Percentiles rank a stretch among this genome's conserved stretches.
Conservation (phyloP, 2,888 invertebrate genomes). For the Drosophila mayaguana region DNA sequence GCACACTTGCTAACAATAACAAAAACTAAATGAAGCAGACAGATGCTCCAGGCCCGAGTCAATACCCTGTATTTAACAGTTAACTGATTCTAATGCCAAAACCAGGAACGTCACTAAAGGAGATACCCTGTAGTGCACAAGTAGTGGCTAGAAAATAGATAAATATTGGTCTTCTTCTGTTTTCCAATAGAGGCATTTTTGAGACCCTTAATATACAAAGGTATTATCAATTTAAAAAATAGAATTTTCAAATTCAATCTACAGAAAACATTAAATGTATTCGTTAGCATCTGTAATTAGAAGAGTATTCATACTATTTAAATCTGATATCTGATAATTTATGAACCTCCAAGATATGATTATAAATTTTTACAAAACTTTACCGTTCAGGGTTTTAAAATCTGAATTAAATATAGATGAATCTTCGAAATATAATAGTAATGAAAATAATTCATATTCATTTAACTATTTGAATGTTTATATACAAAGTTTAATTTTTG, state of each 20-base stretch:
- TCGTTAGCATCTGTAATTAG: not conserved
- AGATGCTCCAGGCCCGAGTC: not conserved
- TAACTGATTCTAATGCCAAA: too few species aligned
- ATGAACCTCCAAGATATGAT: too few species aligned
- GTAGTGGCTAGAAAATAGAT: too few species aligned
- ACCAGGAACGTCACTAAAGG: too few species aligned
- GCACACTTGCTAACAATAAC: constrained; percentile 36
- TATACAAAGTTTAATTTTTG: not conserved
- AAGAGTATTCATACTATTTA: not conserved
- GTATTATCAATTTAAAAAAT: too few species aligned
- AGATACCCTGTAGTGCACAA: not conserved
- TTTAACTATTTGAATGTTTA: not conserved
- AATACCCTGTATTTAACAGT: not conserved
- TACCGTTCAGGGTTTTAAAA: too few species aligned
- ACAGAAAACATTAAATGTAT: not conserved
- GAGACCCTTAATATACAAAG: not conserved
- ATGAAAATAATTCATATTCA: not conserved
- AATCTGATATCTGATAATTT: not conserved
- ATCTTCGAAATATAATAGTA: not conserved
- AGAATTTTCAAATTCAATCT: too few species aligned
- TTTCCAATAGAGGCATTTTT: not conserved
- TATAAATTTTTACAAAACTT: too few species aligned
- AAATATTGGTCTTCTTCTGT: too few species aligned
- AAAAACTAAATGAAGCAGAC: constrained; percentile 6
- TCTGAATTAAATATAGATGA: too few species aligned